A percentile compares a stretch with the other conserved stretches of the same genome.
These are phyloP conservation scores for Callospermophilus lateralis DNA, from an alignment of 2,113 vertebrate genomes.

Conservation along the genomic window DNA sequence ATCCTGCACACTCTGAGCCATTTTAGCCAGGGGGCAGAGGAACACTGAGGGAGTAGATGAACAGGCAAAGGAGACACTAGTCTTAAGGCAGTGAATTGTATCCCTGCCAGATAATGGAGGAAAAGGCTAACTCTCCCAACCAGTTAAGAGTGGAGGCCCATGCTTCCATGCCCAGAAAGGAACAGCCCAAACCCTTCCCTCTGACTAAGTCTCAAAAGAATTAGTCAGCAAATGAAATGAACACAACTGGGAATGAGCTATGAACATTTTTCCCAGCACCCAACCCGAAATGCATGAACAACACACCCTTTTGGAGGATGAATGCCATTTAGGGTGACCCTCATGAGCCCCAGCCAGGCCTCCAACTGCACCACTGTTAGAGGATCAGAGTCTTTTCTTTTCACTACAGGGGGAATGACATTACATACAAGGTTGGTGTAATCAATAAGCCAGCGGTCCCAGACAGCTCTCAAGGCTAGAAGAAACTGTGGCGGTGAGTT, in stretches of 20 bases:
- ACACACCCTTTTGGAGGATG: constrained; percentile 48
- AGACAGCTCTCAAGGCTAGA: neutral
- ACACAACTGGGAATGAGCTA: constrained; percentile 10
- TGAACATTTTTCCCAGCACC: neutral
- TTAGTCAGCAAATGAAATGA: constrained; percentile 57
- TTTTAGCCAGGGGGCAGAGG: neutral
- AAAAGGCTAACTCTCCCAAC: neutral
- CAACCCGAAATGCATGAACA: neutral
- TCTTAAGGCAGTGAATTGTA: neutral
- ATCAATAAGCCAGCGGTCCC: neutral
- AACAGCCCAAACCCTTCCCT: constrained; percentile 59
- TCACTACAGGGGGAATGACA: constrained; percentile 46
- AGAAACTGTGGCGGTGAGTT: neutral
- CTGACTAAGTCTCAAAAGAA: constrained; percentile 69
- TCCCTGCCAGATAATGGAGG: neutral
- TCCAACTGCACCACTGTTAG: constrained; percentile 53
- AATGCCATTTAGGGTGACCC: neutral
- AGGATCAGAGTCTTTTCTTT: constrained; percentile 49
- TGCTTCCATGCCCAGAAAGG: constrained; percentile 24
- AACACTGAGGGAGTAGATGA: neutral
- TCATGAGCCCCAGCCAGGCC: constrained; percentile 44
- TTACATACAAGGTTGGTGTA: neutral
- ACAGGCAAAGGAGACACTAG: neutral
- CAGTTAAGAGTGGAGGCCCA: neutral
- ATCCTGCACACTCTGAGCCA: neutral